Conservation (phyloP, 2,888 invertebrate genomes). For the Plebejus anna region DNA sequence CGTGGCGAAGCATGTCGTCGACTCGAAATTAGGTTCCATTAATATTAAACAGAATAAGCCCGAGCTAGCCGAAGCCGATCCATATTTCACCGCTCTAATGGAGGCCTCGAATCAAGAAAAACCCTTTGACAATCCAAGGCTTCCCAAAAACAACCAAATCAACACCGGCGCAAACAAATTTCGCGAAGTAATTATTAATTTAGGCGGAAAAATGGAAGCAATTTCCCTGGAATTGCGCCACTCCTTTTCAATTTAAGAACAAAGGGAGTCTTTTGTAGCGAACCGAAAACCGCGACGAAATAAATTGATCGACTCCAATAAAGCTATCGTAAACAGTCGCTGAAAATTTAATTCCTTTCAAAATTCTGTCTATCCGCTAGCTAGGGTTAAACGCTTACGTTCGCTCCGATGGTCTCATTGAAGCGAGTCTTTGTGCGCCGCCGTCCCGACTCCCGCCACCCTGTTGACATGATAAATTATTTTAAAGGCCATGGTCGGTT, state of each 20-base stretch:
- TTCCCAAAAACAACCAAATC: constrained; percentile 11
- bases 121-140: constrained; percentile 1
- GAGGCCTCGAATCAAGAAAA: not conserved
- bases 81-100: not conserved
- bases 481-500: constrained; percentile 11
- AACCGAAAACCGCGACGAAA: constrained; percentile 28
- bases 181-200: constrained; percentile 13
- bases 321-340: constrained; percentile 32
- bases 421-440: not conserved
- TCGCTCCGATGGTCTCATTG: not conserved
- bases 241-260: constrained; percentile 8
- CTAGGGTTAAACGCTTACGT: constrained; percentile 15
- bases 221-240: not conserved
- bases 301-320: constrained; percentile 32
- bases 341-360: constrained; percentile 27
- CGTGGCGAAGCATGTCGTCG: constrained; percentile 4
- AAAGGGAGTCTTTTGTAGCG: constrained; percentile 18
- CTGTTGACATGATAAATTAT: constrained; percentile 13
- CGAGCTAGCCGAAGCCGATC: not conserved
- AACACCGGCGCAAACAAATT: constrained; percentile 19
- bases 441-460: constrained; percentile 16
- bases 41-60: constrained; percentile 7
- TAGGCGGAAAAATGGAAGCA: constrained; percentile 22
- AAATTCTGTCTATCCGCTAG: constrained; percentile 15
- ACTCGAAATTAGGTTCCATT: not conserved